Percentiles rank a stretch among this genome's conserved stretches.
phyloP scores from a whole-genome alignment of 2,888 invertebrate genomes.

The Watsonalla cultraria region DNA sequence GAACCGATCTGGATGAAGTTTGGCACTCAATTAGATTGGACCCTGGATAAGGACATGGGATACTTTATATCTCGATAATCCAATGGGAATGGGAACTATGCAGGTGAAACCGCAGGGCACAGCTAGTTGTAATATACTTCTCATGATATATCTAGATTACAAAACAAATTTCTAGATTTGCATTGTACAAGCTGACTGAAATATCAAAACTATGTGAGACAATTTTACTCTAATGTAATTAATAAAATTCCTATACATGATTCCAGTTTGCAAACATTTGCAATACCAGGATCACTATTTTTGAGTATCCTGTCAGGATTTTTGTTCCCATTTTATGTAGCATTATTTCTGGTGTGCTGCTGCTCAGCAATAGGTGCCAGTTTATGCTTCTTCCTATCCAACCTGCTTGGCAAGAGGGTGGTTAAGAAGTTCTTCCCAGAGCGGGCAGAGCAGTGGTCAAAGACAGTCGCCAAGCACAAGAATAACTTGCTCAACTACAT shows the following conservation, averaged over 20 bases:
- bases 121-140: no score
- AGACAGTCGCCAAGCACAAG: constrained; percentile 89
- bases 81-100: no score
- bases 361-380: constrained; percentile 98
- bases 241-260: constrained; percentile 43
- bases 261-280: constrained; percentile 97
- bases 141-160: no score
- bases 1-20: no score
- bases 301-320: constrained; percentile 98
- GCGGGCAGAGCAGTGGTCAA: constrained; percentile 90
- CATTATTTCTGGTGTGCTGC: constrained; percentile 91
- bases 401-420: constrained; percentile 90
- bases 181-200: no score
- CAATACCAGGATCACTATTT: constrained; percentile 99
- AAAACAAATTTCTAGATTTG: no score
- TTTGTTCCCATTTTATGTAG: constrained; percentile 94
- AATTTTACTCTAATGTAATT: background rate
- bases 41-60: no score
- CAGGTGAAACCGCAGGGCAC: no score
- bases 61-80: no score
- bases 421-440: constrained; percentile 94
- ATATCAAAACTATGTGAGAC: no score
- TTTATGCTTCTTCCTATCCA: constrained; percentile 95
- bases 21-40: no score
- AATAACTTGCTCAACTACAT: constrained; percentile 97